A percentile compares a stretch with the other conserved stretches of the same genome.
phyloP scores from a whole-genome alignment of 2,797 vertebrate genomes.

The Lemur catta region DNA sequence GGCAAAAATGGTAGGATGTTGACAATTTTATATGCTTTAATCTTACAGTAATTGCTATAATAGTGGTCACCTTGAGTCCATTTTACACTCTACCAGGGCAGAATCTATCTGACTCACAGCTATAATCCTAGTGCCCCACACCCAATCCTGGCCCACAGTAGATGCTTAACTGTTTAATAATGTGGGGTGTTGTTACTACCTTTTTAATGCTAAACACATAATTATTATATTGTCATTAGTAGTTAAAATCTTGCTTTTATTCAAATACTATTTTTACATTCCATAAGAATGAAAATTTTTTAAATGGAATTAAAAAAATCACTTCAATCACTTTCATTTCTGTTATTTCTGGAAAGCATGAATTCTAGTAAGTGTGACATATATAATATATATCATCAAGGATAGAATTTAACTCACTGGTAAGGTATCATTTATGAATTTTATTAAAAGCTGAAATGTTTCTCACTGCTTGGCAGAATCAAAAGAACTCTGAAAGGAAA shows the following conservation, averaged over 20 bases:
- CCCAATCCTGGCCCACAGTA: not conserved
- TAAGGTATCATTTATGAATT: not conserved
- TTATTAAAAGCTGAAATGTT: not conserved
- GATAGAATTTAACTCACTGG: not conserved
- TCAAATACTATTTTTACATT: not conserved
- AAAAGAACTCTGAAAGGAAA: slow-evolving; percentile 32
- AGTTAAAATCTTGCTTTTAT: slow-evolving; percentile 40
- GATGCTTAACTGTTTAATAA: not conserved
- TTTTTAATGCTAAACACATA: not conserved
- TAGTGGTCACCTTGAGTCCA: not conserved
- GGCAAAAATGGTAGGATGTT: not conserved
- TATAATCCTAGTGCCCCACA: not conserved
- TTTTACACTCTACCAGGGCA: not conserved
- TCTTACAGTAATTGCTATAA: not conserved
- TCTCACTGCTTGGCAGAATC: not conserved
- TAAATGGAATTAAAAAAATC: not conserved
- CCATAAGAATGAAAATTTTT: slow-evolving; percentile 26
- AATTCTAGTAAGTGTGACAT: not conserved
- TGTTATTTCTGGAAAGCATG: not conserved
- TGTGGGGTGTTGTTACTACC: not conserved
- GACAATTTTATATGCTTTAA: not conserved
- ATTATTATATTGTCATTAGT: not conserved
- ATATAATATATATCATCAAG: not conserved
- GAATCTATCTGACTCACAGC: not conserved
- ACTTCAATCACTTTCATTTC: not conserved